Evolutionary conservation across 1,140 invertebrate species (phyloP).

Genomic region (Euura saliciscinereae): DNA sequence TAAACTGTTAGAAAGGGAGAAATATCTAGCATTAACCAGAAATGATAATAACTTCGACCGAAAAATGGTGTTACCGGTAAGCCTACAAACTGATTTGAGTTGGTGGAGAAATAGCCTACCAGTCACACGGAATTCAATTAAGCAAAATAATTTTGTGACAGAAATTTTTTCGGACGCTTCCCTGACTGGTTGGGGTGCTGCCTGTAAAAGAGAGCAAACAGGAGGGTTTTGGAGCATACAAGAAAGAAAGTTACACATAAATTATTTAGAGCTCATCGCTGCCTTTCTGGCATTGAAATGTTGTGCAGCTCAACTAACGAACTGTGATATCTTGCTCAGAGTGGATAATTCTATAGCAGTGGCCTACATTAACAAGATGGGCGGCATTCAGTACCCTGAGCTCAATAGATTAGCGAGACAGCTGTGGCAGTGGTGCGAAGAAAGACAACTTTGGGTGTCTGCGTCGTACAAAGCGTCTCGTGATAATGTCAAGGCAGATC

Average conservation of each 20-base stretch:
- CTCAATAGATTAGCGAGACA: not conserved
- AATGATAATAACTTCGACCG: constrained; percentile 15
- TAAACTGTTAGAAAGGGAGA: constrained; percentile 32
- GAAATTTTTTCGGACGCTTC: constrained; percentile 36
- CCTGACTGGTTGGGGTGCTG: constrained; percentile 29
- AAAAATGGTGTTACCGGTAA: not conserved
- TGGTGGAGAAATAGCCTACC: constrained; percentile 38
- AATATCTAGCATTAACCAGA: constrained; percentile 16
- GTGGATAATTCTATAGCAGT: constrained; percentile 31
- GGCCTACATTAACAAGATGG: constrained; percentile 9
- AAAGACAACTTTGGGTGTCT: not conserved
- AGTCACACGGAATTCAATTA: constrained; percentile 20
- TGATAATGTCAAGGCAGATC: constrained; percentile 1
- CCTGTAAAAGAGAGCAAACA: constrained; percentile 20
- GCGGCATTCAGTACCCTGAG: not conserved
- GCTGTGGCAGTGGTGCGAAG: not conserved
- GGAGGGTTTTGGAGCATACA: constrained; percentile 27
- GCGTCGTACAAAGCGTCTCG: constrained; percentile 1
- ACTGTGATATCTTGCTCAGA: constrained; percentile 20
- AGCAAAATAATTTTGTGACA: constrained; percentile 6
- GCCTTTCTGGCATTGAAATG: not conserved
- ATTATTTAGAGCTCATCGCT: constrained; percentile 24
- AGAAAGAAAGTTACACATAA: too few species aligned
- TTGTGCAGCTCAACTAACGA: constrained; percentile 14
- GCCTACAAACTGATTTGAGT: constrained; percentile 22